Conservation (phyloP, 2,888 invertebrate genomes). For the Poecilobothrus nobilitatus region DNA sequence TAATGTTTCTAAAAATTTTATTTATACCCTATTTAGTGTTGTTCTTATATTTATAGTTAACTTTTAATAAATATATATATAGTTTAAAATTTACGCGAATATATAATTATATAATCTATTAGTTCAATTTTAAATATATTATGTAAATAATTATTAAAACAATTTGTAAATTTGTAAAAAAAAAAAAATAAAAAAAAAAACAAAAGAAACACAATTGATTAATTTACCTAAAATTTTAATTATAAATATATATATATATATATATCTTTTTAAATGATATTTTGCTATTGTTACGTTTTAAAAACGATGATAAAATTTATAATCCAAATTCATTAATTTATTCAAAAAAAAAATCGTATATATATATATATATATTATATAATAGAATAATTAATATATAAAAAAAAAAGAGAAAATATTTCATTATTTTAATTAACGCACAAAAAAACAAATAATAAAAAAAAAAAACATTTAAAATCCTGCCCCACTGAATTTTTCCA, state of each 20-base stretch:
- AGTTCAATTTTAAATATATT: background rate
- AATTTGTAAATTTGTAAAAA: slow-evolving; percentile 2
- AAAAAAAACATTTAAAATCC: background rate
- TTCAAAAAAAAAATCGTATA: too few species aligned
- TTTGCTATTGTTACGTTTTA: too few species aligned
- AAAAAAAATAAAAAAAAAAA: background rate
- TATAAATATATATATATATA: background rate
- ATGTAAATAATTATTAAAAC: background rate
- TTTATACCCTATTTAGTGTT: too few species aligned
- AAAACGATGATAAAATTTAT: too few species aligned
- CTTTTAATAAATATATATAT: too few species aligned
- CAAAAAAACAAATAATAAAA: background rate
- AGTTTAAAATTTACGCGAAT: background rate
- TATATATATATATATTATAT: background rate
- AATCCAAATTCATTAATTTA: too few species aligned
- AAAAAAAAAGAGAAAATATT: too few species aligned
- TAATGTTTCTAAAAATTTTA: too few species aligned
- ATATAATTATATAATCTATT: background rate
- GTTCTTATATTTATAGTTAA: too few species aligned
- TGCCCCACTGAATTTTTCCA: background rate
- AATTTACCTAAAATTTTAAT: background rate
- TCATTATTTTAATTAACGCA: background rate
- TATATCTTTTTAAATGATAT: background rate
- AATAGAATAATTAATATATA: too few species aligned
- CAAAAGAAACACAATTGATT: background rate